Evolutionary conservation across 1,140 invertebrate species (phyloP).

Genomic region (Lasioglossum albipes): DNA sequence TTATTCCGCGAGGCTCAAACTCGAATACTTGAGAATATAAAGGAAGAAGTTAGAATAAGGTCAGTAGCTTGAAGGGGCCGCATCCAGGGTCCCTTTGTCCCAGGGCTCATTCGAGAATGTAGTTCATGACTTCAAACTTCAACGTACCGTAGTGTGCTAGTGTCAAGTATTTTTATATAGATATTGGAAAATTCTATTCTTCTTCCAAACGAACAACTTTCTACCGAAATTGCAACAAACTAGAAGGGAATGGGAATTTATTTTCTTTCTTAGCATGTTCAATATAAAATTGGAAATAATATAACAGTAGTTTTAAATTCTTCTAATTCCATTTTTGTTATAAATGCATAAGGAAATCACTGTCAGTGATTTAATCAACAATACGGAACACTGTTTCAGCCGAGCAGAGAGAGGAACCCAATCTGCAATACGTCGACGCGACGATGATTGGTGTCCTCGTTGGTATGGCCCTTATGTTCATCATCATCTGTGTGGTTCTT

Average conservation of each 20-base stretch:
- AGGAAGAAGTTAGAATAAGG: not conserved
- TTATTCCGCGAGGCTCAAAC: not conserved
- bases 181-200: not conserved
- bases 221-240: too few relatives aligned
- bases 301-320: too few relatives aligned
- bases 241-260: too few relatives aligned
- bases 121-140: not conserved
- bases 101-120: not conserved
- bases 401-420: slow-evolving; percentile 77
- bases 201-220: not conserved
- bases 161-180: not conserved
- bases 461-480: slow-evolving; percentile 95
- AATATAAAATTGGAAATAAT: too few relatives aligned
- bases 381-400: slow-evolving; percentile 67
- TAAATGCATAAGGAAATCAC: too few relatives aligned
- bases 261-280: too few relatives aligned
- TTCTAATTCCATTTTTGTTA: too few relatives aligned
- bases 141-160: not conserved
- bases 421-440: slow-evolving; percentile 87
- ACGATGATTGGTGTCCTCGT: slow-evolving; percentile 94
- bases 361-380: not conserved
- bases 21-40: not conserved
- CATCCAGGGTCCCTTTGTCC: not conserved
- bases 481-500: slow-evolving; percentile 95
- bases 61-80: not conserved